Evolutionary conservation across 2,113 vertebrate species (phyloP).

Genomic region (Paraplagusia blochii): DNA sequence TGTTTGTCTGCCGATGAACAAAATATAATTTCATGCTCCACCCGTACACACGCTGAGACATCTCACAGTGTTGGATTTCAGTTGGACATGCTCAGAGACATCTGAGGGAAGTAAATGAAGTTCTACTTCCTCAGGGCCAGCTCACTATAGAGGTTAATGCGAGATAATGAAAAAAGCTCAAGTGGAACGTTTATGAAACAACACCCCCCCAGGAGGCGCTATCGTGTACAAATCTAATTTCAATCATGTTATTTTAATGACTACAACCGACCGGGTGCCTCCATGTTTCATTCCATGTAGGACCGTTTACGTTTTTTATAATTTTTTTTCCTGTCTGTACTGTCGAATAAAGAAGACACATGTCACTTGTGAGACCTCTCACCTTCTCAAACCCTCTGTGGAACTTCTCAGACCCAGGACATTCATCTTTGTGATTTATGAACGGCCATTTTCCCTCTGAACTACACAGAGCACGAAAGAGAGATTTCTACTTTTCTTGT

Average conservation of each 20-base stretch:
- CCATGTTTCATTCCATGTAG: slow-evolving; percentile 9
- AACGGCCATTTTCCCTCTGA: slow-evolving; percentile 19
- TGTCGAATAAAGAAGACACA: slow-evolving; percentile 7
- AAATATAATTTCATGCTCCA: too few species aligned
- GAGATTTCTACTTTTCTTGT: slow-evolving; percentile 32
- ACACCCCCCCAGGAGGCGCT: slow-evolving; percentile 44
- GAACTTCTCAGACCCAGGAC: not conserved
- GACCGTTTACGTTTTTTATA: not conserved
- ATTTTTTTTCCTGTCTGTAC: slow-evolving; percentile 3
- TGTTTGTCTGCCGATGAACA: not conserved
- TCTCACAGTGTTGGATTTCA: too few species aligned
- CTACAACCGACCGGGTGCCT: not conserved
- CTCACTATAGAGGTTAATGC: slow-evolving; percentile 56
- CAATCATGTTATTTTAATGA: slow-evolving; percentile 58
- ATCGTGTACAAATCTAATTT: slow-evolving; percentile 53
- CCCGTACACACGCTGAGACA: too few species aligned
- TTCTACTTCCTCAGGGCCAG: slow-evolving; percentile 10
- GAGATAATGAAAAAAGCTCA: slow-evolving; percentile 69
- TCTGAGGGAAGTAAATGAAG: slow-evolving; percentile 31
- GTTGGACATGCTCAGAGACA: slow-evolving; percentile 31
- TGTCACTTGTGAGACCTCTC: slow-evolving; percentile 1
- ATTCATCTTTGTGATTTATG: slow-evolving; percentile 57
- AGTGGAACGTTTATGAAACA: slow-evolving; percentile 66
- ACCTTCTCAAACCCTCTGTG: slow-evolving; percentile 9
- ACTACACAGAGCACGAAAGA: slow-evolving; percentile 33